Conservation (phyloP, 1,140 invertebrate species). For the Micrasema longulum region DNA sequence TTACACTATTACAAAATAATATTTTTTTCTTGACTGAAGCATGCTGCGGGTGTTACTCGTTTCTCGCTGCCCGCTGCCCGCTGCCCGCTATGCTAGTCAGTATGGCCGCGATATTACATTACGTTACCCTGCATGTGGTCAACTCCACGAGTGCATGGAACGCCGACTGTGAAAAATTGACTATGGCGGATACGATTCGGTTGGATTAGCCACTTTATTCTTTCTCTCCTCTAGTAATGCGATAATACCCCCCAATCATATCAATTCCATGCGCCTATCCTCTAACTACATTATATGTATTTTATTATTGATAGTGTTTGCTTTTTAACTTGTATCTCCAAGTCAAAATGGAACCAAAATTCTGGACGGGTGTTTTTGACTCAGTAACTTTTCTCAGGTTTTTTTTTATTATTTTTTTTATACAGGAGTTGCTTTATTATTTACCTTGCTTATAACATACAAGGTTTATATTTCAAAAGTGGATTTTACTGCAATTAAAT, state of each 20-base stretch:
- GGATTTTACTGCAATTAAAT: too few relatives aligned
- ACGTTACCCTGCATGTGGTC: conserved; percentile 28
- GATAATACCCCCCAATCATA: conserved; percentile 23
- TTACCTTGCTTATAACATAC: too few relatives aligned
- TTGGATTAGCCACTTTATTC: conserved; percentile 30
- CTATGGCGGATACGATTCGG: conserved; percentile 34
- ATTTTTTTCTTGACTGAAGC: too few relatives aligned
- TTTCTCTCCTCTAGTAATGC: conserved; percentile 22
- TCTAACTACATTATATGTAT: conserved; percentile 1
- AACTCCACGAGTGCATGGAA: conserved; percentile 21
- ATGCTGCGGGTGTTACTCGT: not conserved
- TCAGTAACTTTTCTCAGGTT: too few relatives aligned
- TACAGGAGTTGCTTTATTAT: too few relatives aligned
- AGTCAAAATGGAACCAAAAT: too few relatives aligned
- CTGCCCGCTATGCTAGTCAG: not conserved
- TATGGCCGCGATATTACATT: conserved; percentile 19
- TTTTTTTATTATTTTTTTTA: too few relatives aligned
- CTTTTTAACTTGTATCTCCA: too few relatives aligned
- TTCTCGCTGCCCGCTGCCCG: not conserved
- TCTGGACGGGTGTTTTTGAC: too few relatives aligned
- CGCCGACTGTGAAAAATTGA: conserved; percentile 32
- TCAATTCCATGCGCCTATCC: conserved; percentile 3
- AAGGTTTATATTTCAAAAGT: too few relatives aligned
- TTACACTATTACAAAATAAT: not conserved
- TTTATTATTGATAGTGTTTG: conserved; percentile 10